These are phyloP conservation scores for Loxodonta africana DNA, from an alignment of 2,113 vertebrate genomes.

Conservation along the genomic window DNA sequence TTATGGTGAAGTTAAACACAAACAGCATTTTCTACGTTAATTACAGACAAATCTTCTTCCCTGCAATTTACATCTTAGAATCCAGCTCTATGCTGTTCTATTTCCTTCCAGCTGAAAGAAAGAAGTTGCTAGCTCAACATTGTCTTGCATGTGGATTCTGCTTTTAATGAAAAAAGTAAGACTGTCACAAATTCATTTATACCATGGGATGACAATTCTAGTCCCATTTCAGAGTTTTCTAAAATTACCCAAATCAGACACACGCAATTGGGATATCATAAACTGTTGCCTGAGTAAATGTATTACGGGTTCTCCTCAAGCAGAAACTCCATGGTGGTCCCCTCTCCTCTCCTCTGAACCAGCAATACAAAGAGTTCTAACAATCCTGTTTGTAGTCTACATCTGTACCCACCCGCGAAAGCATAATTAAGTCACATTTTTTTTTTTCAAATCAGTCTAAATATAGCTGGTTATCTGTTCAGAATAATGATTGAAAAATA, in stretches of 20 bases:
- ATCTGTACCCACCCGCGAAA: background rate
- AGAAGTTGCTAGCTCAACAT: background rate
- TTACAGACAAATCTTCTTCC: slow-evolving; percentile 60
- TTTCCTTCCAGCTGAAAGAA: slow-evolving; percentile 30
- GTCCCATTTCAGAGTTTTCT: background rate
- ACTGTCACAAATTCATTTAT: slow-evolving; percentile 7
- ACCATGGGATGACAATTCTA: background rate
- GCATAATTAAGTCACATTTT: background rate
- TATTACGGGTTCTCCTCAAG: background rate
- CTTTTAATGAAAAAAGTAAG: slow-evolving; percentile 41
- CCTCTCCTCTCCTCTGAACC: slow-evolving; percentile 17
- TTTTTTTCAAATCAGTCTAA: background rate
- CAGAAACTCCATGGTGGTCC: background rate
- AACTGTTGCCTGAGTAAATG: background rate
- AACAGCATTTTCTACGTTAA: slow-evolving; percentile 67
- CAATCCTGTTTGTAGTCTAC: slow-evolving; percentile 31
- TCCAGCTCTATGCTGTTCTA: slow-evolving; percentile 6
- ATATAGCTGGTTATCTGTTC: background rate
- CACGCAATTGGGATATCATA: background rate
- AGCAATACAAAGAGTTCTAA: background rate
- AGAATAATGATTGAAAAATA: slow-evolving; percentile 54
- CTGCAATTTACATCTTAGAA: slow-evolving; percentile 56
- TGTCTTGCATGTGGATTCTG: background rate
- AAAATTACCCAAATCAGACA: slow-evolving; percentile 51
- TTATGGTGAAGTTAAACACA: slow-evolving; percentile 64